Evolutionary conservation across 2,797 vertebrate species (phyloP), one percentile per base, ranked within the genome.

Genomic region (Tadarida brasiliensis): DNA sequence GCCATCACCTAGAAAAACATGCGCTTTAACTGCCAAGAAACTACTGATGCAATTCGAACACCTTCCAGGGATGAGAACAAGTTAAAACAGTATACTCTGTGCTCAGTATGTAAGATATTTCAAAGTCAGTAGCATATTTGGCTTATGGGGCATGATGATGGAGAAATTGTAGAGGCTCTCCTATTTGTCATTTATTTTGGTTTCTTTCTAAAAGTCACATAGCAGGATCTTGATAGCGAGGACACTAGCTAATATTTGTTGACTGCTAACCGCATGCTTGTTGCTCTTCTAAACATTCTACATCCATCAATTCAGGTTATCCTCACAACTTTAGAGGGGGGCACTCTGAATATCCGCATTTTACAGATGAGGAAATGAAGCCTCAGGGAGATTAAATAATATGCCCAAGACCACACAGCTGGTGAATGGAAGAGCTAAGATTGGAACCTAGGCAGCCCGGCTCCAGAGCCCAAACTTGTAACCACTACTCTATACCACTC

Each of bases 11-110:
- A 95, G 86, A 97, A 97, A 93, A 87, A 70, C 91, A 88, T 94
- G 91, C 2, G 57, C 22, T 93, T 93, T 49, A 73, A 90, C 56
- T 87, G 95, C 84, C 35, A 94, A 90, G 96, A 97, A 96, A 84
- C 30, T 12, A 77, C 57, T 49, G 30, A 94, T 71, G 73, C 95
- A 97, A 97, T 84, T 73, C n/a, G 80, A 97, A 96, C 82, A 54
- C 35, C 82, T 95, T 80, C 80, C 93, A 67, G 47, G 51, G 91
- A 19, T 2, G 0, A 97, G 97, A 96, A 95, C 87, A 96, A 96
- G 86, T 96, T 81, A 83, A 94, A 86, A 97, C 95, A 95, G 81
- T 76, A 87, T 39, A 70, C 78, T 61, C 71, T 93, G 74, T 78
- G 88, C 67, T 96, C 91, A 59, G n/a, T 51, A 67, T 78, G 76